phyloP scores from a whole-genome alignment of 1,140 invertebrate genomes.

The Schlechtendalia chinensis region DNA sequence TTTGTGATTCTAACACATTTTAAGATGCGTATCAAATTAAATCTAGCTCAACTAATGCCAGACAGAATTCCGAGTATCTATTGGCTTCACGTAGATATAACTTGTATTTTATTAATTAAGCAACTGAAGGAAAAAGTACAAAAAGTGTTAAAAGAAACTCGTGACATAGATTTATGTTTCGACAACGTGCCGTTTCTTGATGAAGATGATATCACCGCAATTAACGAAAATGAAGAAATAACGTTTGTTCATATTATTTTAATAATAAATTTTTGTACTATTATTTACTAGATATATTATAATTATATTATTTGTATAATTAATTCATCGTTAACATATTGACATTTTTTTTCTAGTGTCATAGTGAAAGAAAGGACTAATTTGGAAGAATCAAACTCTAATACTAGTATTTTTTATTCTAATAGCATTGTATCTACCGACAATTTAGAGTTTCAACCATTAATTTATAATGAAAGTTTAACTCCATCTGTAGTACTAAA shows the following conservation, averaged over 20 bases:
- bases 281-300: neutral
- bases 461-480: neutral
- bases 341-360: conserved; percentile 8
- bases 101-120: conserved; percentile 2
- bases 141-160: conserved; percentile 20
- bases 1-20: neutral
- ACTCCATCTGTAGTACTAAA: neutral
- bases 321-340: neutral
- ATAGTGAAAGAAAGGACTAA: neutral
- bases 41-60: neutral
- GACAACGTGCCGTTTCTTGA: conserved; percentile 33
- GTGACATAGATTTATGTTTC: conserved; percentile 24
- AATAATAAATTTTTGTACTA: neutral
- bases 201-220: conserved; percentile 38
- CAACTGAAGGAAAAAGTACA: conserved; percentile 32
- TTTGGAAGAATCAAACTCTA: neutral
- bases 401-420: neutral
- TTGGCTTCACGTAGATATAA: conserved; percentile 12
- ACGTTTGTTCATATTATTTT: conserved; percentile 9
- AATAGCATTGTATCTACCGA: neutral
- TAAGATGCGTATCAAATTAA: conserved; percentile 45
- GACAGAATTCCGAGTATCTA: neutral
- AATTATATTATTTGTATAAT: neutral
- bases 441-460: neutral
- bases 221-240: conserved; percentile 44